These are phyloP conservation scores for Agelas oroides DNA, from an alignment of 37 sponge, comb jelly and placozoan species.

Conservation along the genomic window DNA sequence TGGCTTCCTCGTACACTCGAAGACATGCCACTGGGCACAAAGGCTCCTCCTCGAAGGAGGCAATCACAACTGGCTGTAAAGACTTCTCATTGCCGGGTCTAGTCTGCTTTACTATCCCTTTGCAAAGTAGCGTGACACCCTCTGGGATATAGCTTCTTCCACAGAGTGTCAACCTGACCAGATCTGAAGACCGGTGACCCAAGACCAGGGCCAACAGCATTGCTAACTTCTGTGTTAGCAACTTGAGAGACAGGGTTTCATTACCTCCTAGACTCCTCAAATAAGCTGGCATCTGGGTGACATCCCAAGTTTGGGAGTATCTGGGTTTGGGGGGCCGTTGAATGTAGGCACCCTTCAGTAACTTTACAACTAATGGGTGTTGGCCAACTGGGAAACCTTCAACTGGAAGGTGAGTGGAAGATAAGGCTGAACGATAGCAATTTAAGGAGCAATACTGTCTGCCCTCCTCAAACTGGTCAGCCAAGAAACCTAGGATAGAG, in stretches of 20 bases:
- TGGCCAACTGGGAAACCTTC: conserved; percentile 35
- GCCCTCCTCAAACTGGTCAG: conserved; percentile 21
- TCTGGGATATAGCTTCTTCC: not conserved
- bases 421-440: conserved; percentile 43
- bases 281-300: not conserved
- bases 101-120: not conserved
- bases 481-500: no score
- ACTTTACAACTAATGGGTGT: not conserved
- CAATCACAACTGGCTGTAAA: conserved; percentile 1
- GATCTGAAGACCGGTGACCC: conserved; percentile 14
- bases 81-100: not conserved
- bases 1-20: conserved; percentile 1
- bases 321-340: not conserved
- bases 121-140: not conserved
- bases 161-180: not conserved
- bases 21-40: conserved; percentile 31
- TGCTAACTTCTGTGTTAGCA: not conserved
- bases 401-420: conserved; percentile 2
- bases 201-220: conserved; percentile 8
- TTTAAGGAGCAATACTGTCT: conserved; percentile 15
- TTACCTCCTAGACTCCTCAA: not conserved
- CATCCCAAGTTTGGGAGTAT: not conserved
- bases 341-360: not conserved
- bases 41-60: not conserved
- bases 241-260: not conserved